These are phyloP conservation scores for Pteronura brasiliensis DNA, from an alignment of 2,113 vertebrate genomes.

Conservation along the genomic window DNA sequence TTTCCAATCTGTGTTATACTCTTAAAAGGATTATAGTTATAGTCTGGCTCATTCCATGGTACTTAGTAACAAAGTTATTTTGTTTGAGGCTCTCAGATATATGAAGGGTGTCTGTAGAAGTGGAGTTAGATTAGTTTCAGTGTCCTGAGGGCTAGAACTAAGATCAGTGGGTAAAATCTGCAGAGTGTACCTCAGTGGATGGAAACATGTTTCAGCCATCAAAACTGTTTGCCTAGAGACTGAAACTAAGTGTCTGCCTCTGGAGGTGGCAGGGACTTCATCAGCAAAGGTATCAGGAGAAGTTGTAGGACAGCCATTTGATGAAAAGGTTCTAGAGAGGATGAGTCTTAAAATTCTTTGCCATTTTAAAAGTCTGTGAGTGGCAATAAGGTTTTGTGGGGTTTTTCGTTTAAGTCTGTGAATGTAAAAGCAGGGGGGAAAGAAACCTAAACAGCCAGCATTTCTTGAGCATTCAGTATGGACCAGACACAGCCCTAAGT, in stretches of 20 bases:
- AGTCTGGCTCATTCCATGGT: neutral
- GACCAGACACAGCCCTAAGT: neutral
- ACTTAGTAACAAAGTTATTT: neutral
- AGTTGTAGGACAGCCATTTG: neutral
- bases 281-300: neutral
- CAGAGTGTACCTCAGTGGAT: neutral
- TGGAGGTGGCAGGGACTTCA: neutral
- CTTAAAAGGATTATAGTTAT: neutral
- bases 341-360: neutral
- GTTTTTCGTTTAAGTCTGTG: neutral
- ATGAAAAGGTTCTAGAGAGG: neutral
- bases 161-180: neutral
- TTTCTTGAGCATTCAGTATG: conserved; percentile 1
- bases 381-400: neutral
- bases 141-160: neutral
- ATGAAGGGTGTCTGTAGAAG: neutral
- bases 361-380: neutral
- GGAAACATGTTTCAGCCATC: neutral
- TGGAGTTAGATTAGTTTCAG: neutral
- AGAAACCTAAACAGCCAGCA: neutral
- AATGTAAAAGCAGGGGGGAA: neutral
- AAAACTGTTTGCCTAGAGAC: neutral
- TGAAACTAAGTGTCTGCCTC: neutral
- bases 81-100: neutral
- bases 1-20: neutral